A percentile compares a stretch with the other conserved stretches of the same genome.
These are phyloP conservation scores for Montipora efflorescens DNA, from an alignment of 64 coral and sea anemone genomes.

Conservation along the genomic window DNA sequence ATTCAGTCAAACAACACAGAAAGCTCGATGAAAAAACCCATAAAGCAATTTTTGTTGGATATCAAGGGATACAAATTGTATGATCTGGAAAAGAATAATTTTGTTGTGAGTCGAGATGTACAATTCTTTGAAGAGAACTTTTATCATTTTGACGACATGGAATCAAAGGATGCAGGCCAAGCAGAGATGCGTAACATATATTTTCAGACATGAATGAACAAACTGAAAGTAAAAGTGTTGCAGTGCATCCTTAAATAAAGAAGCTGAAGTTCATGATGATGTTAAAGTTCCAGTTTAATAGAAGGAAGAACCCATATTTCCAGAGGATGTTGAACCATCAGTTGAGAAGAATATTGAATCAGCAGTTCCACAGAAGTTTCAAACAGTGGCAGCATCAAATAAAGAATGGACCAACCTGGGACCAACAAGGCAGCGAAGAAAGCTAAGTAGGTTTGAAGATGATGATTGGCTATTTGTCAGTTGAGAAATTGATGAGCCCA, in stretches of 20 bases:
- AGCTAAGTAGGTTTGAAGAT: constrained; percentile 2
- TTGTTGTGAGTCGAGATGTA: constrained; percentile 46
- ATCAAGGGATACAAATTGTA: constrained; percentile 30
- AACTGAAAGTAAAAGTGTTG: neutral
- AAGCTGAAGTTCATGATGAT: neutral
- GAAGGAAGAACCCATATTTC: constrained; percentile 5
- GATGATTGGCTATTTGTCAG: constrained; percentile 49
- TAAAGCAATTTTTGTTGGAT: constrained; percentile 78
- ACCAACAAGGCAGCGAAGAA: constrained; percentile 56
- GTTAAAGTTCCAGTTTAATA: neutral
- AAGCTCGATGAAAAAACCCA: constrained; percentile 80
- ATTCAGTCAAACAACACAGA: constrained; percentile 55
- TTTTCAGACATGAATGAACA: neutral
- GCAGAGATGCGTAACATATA: neutral
- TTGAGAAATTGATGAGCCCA: constrained; percentile 66
- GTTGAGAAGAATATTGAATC: neutral
- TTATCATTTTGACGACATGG: constrained; percentile 41
- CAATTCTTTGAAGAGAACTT: constrained; percentile 31
- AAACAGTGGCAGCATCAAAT: constrained; percentile 52
- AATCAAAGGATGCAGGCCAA: neutral
- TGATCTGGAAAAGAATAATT: constrained; percentile 62
- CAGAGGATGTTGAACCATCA: constrained; percentile 19
- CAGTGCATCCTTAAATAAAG: constrained; percentile 4
- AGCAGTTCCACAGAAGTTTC: constrained; percentile 37
- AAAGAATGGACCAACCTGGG: constrained; percentile 15